Evolutionary conservation across 30 jellyfish, hydroid and myxozoan species (phyloP), one percentile per base, ranked within the genome.

Genomic region (Nemopilema nomurai): DNA sequence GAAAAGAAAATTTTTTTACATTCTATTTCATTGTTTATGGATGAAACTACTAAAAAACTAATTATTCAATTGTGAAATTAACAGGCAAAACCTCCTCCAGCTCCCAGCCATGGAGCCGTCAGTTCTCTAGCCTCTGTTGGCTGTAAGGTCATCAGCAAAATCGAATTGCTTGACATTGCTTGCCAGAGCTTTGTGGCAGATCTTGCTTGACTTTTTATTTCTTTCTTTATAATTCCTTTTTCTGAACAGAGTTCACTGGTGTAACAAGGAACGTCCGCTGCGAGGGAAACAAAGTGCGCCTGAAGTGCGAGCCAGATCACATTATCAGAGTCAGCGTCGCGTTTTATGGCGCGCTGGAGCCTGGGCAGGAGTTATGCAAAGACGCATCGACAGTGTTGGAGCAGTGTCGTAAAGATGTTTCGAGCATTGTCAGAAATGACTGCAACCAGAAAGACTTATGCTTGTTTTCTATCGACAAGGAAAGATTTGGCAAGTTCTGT

Each of bases 301-400:
- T 92, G 88, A 71, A 87, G 23, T 92, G 98, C 57, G 88, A 91
- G 21, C 28, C 28, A 69, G 86, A 57, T 18, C 51, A 67, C 51
- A 81, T 76, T 49, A 69, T 92, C 67, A 87, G 81, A 70, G 83
- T 88, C 23, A 83, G 83, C 52, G 74, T 71, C 28, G 98, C 98
- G 3, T 70, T 83, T 32, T 92, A 69, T 74, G 98, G 98, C 8
- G 69, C 82, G 52, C 81, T 86, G 28, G 90, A 87, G 68, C 87
- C 98, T 27, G 98, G 93, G 29, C 65, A 78, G 70, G 96, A 92
- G 85, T 64, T 92, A 16, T 92, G 98, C 65, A 64, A 70, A 26
- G 92, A 91, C 49, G 84, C 33, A 26, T 87, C 89, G 26, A 29
- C 75, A 0, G 51, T 81, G 28, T 51, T 75, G 18, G 88, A 82